Base-by-base conservation (phyloP, 2,888 invertebrate genomes). In the Tetranychus truncatus region DNA sequence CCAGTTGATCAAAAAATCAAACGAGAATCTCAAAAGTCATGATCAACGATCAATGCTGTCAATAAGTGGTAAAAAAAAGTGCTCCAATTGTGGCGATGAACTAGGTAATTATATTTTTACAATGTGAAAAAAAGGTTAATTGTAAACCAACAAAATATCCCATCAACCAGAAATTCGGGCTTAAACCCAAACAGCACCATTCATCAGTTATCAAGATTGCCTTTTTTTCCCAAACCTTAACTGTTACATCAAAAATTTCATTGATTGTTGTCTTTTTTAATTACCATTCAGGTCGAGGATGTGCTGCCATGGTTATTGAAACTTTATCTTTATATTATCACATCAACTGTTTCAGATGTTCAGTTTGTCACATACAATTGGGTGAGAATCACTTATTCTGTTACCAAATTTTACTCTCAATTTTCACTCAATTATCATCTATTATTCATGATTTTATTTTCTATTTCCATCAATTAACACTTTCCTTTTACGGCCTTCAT, bases 281-380 rank as follows among this genome's bases (percentile, higher is more conserved):
- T 34, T 34, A 34, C 34, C 34, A 34, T 34, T 34, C 34, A 69
- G 93, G 74, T 95, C 95, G 95, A 82, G 90, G 94, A 81, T 96
- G 96, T 81, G 95, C 95, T 74, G 96, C 96, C 75, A 97, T 97
- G 96, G 94, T 95, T 79, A 95, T 97, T 80, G 95, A 95, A 85
- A 93, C 94, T 75, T 86, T 97, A 78, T 88, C 91, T 76, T 87
- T 97, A 78, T 95, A 92, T 85, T 97, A 95, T 85, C 97, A 97
- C 85, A 91, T 96, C 85, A 91, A 92, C 84, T 97, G 96, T 85
- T 97, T 97, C 86, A 90, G 91, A 82, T 97, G 96, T 86, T 94
- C 91, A 81, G 95, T 95, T 78, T 97, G 96, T 85, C 91, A 91
- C 82, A 88, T 91, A 78, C 88, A 91, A 79, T 87, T 96, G 74